Conservation (phyloP, 2,113 vertebrate species). For the Junco hyemalis region DNA sequence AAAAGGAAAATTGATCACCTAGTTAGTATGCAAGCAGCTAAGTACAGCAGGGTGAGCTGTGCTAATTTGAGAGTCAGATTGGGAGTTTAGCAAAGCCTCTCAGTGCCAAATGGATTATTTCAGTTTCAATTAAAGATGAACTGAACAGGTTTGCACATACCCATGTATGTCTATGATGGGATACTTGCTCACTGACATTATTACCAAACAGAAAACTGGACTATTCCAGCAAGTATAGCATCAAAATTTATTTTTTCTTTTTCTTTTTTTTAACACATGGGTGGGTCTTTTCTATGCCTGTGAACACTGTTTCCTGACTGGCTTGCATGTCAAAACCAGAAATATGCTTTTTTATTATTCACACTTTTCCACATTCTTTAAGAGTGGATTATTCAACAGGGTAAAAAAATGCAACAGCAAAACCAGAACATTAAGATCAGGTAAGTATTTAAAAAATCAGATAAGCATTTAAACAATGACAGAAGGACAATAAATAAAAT, state of each 20-base stretch:
- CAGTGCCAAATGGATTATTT: constrained; percentile 56
- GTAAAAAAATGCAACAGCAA: neutral
- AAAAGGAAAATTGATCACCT: constrained; percentile 50
- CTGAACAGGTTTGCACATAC: constrained; percentile 7
- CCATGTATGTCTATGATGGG: neutral
- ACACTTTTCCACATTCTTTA: neutral
- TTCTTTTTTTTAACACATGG: neutral
- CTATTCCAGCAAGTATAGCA: neutral
- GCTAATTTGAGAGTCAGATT: constrained; percentile 43
- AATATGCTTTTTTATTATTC: neutral
- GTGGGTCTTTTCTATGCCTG: neutral
- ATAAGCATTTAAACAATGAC: neutral
- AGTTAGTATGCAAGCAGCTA: constrained; percentile 48
- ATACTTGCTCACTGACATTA: neutral
- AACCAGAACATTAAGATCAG: rapidly evolving
- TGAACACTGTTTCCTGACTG: neutral
- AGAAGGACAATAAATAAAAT: neutral
- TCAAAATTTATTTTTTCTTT: neutral
- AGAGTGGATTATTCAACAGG: neutral
- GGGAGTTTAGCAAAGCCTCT: constrained; percentile 35
- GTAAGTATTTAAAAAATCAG: neutral
- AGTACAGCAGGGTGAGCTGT: constrained; percentile 10
- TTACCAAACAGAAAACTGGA: neutral
- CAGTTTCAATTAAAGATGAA: constrained; percentile 72
- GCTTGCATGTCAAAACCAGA: neutral